Percentiles rank a stretch among this genome's conserved stretches.
These are phyloP conservation scores for Thymallus thymallus DNA, from an alignment of 2,113 vertebrate genomes.

Conservation along the genomic window DNA sequence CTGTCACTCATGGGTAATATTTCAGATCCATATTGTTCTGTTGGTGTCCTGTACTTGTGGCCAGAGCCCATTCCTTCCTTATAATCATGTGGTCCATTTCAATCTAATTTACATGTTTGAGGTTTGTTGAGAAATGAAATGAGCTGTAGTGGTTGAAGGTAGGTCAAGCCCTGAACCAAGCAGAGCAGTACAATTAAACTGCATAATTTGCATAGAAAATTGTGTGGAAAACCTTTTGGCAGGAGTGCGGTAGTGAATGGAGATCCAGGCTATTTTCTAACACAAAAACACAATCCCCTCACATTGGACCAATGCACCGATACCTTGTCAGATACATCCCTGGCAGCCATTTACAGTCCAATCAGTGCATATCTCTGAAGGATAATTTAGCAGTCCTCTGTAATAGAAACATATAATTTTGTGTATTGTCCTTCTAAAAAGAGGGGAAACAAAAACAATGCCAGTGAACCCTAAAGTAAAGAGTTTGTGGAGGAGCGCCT, in stretches of 20 bases:
- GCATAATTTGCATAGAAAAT: neutral
- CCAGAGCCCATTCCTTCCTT: too few species aligned
- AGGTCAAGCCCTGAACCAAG: too few species aligned
- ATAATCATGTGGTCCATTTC: neutral
- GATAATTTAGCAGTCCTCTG: neutral
- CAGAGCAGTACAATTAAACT: neutral
- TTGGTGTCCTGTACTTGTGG: too few species aligned
- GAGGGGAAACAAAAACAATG: too few species aligned
- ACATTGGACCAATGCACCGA: constrained; percentile 1
- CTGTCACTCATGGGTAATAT: too few species aligned
- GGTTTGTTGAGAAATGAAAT: neutral
- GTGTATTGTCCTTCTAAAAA: neutral
- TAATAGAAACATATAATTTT: neutral
- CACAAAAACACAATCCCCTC: neutral
- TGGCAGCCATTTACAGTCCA: neutral
- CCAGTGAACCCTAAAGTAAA: too few species aligned
- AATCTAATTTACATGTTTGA: neutral
- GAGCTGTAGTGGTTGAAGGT: neutral
- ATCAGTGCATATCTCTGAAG: neutral
- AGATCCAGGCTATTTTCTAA: too few species aligned
- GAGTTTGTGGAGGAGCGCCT: too few species aligned
- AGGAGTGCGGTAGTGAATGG: neutral
- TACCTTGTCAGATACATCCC: neutral
- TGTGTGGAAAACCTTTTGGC: neutral
- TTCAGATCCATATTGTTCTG: too few species aligned